These are phyloP conservation scores for Psophia crepitans DNA, from an alignment of 2,113 vertebrate species.

Conservation along the genomic window DNA sequence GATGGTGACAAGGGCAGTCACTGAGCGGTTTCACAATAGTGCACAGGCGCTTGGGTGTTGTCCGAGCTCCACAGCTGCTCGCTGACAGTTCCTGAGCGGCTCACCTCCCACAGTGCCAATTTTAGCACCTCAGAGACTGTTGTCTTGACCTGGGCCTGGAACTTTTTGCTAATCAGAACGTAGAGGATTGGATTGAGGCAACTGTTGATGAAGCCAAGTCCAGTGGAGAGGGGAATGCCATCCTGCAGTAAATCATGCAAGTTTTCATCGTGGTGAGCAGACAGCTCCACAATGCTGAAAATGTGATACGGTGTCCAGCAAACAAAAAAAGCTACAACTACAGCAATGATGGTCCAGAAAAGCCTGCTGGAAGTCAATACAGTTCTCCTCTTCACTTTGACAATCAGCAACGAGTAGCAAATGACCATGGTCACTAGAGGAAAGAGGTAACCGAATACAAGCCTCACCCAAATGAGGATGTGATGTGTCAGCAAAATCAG, in stretches of 20 bases:
- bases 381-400: constrained; percentile 76
- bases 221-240: constrained; percentile 87
- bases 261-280: constrained; percentile 72
- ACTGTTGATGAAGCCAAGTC: constrained; percentile 93
- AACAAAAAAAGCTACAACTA: constrained; percentile 88
- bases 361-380: constrained; percentile 79
- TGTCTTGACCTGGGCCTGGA: constrained; percentile 77
- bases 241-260: constrained; percentile 76
- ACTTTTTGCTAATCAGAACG: constrained; percentile 86
- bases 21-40: constrained; percentile 58
- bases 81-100: constrained; percentile 82
- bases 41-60: background rate
- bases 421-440: constrained; percentile 88
- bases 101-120: constrained; percentile 85
- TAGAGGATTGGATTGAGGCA: constrained; percentile 95
- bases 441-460: constrained; percentile 85
- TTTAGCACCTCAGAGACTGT: constrained; percentile 86
- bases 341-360: constrained; percentile 84
- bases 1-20: constrained; percentile 12
- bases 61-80: constrained; percentile 76
- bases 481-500: constrained; percentile 76
- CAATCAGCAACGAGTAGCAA: constrained; percentile 84
- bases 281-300: constrained; percentile 90
- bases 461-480: constrained; percentile 80
- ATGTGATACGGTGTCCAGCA: constrained; percentile 93